phyloP scores from a whole-genome alignment of 1,140 invertebrate species.

The Bombus superbus region DNA sequence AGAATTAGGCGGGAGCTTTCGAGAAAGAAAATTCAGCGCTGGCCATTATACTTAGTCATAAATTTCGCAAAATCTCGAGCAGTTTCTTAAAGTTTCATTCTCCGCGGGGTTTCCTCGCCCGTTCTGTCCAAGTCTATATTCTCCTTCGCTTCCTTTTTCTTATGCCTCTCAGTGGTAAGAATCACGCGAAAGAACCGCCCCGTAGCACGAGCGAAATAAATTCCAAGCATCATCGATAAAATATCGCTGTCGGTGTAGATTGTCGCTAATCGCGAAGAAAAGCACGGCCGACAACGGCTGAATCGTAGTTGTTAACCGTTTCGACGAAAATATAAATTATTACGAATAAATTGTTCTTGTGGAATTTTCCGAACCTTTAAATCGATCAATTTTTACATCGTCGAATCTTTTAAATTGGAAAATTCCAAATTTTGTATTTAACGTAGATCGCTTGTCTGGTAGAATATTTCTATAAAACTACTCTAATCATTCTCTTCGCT shows the following conservation, averaged over 20 bases:
- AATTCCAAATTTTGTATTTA: too few species aligned
- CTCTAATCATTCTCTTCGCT: too few species aligned
- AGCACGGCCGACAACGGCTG: neutral
- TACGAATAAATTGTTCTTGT: too few species aligned
- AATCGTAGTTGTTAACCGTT: neutral
- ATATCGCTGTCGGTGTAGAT: neutral
- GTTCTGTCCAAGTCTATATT: neutral
- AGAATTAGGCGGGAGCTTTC: neutral
- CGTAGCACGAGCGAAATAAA: conserved; percentile 2
- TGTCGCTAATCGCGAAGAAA: conserved; percentile 11
- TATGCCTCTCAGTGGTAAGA: neutral
- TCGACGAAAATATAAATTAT: neutral
- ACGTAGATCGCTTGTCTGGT: too few species aligned
- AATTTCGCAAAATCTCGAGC: conserved; percentile 24
- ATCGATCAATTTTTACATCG: neutral
- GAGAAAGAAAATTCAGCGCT: conserved; percentile 4
- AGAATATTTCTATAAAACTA: too few species aligned
- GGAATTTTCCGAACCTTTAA: too few species aligned
- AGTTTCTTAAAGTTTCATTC: conserved; percentile 26
- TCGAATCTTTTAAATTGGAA: neutral
- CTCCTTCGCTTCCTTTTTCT: neutral
- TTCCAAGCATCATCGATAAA: conserved; percentile 12
- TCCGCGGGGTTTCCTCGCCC: neutral
- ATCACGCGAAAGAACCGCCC: neutral
- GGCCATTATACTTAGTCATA: conserved; percentile 27